A percentile compares a stretch with the other conserved stretches of the same genome.
Evolutionary conservation across 2,113 vertebrate genomes (phyloP).

Genomic region (Rhinolophus sinicus): DNA sequence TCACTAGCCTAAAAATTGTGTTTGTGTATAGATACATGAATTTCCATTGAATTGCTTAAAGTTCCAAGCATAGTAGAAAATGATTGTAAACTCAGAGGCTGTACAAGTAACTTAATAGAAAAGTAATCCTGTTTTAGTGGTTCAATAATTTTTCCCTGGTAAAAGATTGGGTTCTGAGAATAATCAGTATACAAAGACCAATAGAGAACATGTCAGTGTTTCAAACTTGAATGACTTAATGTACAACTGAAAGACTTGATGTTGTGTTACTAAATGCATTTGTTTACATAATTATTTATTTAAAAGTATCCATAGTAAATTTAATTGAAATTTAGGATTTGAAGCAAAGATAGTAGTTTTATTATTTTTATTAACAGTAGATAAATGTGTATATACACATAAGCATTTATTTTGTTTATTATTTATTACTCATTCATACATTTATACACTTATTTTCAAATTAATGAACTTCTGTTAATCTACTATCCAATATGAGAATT

Average conservation of each 20-base stretch:
- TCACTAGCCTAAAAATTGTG: background rate
- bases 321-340: background rate
- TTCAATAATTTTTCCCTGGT: constrained; percentile 53
- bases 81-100: constrained; percentile 33
- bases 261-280: background rate
- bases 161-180: constrained; percentile 68
- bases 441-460: background rate
- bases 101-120: constrained; percentile 47
- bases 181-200: constrained; percentile 72
- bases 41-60: constrained; percentile 28
- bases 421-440: background rate
- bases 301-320: background rate
- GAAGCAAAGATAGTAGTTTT: background rate
- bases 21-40: background rate
- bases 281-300: background rate
- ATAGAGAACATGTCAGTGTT: constrained; percentile 52
- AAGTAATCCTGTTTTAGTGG: constrained; percentile 41
- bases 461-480: background rate
- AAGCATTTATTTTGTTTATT: background rate
- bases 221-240: constrained; percentile 64
- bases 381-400: background rate
- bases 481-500: background rate
- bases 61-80: background rate
- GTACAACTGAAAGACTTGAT: constrained; percentile 3
- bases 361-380: background rate